Base-by-base conservation (phyloP, 2,888 invertebrate species). In the Ophion ventricosus region DNA sequence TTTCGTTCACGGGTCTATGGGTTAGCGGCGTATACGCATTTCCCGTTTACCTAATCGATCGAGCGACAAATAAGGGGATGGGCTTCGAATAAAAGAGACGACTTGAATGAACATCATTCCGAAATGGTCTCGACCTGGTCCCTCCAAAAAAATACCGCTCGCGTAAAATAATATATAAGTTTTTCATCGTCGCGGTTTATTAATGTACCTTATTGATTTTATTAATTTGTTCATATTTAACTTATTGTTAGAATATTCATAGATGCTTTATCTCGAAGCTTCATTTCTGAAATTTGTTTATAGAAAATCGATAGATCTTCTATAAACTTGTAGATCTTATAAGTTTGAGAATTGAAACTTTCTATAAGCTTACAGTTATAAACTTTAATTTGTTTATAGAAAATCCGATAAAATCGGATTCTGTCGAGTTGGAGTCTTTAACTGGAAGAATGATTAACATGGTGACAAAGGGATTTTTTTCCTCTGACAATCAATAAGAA, bases 41-140 rank as follows among this genome's bases (percentile, higher is more conserved):
- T 63, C 70, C 56, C 14, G 66, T 66, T 73, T 29, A 11, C n/a
- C 49, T 17, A 77, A 82, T 67, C 66, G 66, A 82, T 82, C 17
- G 66, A 54, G 23, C 54, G 23, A 64, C 23, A n/a, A 63, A 64
- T 66, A 43, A 59, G 35, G 20, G 59, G 26, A 17, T 69, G 54
- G 26, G 40, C 25, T 70, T 56, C 25, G 56, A 70, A 56, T 20
- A 54, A 14, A 35, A 64, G n/a, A 64, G 35, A 35, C 10, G n/a
- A 35, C 20, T 64, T 5, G 35, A 64, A 35, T 20, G 49, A n/a
- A 17, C 40, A 23, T 40, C 40, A 23, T 40, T 23, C 5, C 40
- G 14, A 64, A 43, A 49, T 14, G 17, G 17, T 8, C 11, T 5
- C 14, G 11, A 20, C 14, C n/a, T 20, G 43, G 43, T 25, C 35